Percentiles rank a stretch among this genome's conserved stretches.
Conservation (phyloP, 1,140 invertebrate genomes). For the Subanguina moxae region DNA sequence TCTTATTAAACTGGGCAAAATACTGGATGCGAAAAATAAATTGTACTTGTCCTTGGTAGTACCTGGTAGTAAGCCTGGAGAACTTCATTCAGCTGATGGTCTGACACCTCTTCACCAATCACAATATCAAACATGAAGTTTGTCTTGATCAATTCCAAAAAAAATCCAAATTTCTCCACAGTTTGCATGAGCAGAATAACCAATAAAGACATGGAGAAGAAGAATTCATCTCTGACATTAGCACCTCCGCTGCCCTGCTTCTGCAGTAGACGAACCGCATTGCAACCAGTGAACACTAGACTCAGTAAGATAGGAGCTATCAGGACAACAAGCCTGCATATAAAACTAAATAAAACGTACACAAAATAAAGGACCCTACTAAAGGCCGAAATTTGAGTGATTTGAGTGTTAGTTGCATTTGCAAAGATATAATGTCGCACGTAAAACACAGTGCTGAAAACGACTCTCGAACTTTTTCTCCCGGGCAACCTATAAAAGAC, state of each 20-base stretch:
- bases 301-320: slow-evolving; percentile 21
- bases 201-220: slow-evolving; percentile 25
- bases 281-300: slow-evolving; percentile 30
- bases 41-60: no score
- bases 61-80: slow-evolving; percentile 29
- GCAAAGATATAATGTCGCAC: no score
- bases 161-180: slow-evolving; percentile 36
- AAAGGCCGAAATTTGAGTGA: no score
- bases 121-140: slow-evolving; percentile 35
- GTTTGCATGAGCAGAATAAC: slow-evolving; percentile 25
- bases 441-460: no score
- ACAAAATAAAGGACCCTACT: no score
- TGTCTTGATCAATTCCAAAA: slow-evolving; percentile 34
- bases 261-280: slow-evolving; percentile 15
- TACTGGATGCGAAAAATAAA: no score
- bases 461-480: no score
- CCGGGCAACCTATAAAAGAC: no score
- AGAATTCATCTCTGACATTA: slow-evolving; percentile 9
- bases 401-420: no score
- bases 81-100: slow-evolving; percentile 11
- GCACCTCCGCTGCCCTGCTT: slow-evolving; percentile 8
- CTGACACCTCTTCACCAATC: slow-evolving; percentile 4
- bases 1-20: no score
- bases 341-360: slow-evolving; percentile 5
- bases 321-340: slow-evolving; percentile 25